Evolutionary conservation across 2,888 invertebrate genomes (phyloP).

Genomic region (Tinea trinotella): DNA sequence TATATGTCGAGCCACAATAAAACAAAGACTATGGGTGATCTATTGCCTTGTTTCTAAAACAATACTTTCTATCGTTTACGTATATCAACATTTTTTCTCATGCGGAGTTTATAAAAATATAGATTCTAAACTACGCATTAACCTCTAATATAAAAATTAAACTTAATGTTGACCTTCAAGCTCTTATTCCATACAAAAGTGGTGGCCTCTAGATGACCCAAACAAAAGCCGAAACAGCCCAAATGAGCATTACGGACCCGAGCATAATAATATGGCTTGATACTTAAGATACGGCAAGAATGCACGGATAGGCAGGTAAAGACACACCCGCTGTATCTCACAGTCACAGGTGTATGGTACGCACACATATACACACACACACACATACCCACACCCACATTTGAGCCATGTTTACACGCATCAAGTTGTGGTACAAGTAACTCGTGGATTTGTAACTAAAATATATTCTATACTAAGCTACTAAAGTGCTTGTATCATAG

Average conservation of each 20-base stretch:
- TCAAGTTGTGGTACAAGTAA: too few relatives aligned
- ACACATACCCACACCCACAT: too few relatives aligned
- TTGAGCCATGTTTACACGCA: not conserved
- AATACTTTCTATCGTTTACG: too few relatives aligned
- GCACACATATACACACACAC: conserved; percentile 27
- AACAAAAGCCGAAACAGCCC: not conserved
- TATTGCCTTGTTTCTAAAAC: too few relatives aligned
- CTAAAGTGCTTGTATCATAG: too few relatives aligned
- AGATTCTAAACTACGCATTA: too few relatives aligned
- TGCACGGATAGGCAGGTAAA: conserved; percentile 54
- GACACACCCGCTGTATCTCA: conserved; percentile 31
- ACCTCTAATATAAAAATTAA: not conserved
- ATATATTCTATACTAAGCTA: too few relatives aligned
- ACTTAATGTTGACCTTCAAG: not conserved
- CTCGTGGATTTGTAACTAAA: too few relatives aligned
- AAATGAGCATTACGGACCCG: conserved; percentile 2
- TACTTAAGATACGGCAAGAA: conserved; percentile 58
- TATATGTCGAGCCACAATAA: too few relatives aligned
- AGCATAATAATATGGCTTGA: conserved; percentile 34
- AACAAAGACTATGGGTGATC: too few relatives aligned
- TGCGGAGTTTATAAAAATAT: too few relatives aligned
- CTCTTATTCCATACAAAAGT: not conserved
- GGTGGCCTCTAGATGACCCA: conserved; percentile 6
- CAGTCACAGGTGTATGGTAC: conserved; percentile 2
- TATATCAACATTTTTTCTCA: too few relatives aligned